Evolutionary conservation across 2,797 vertebrate genomes (phyloP), one percentile per base, ranked within the genome.

Genomic region (Chloroceryle amazona): DNA sequence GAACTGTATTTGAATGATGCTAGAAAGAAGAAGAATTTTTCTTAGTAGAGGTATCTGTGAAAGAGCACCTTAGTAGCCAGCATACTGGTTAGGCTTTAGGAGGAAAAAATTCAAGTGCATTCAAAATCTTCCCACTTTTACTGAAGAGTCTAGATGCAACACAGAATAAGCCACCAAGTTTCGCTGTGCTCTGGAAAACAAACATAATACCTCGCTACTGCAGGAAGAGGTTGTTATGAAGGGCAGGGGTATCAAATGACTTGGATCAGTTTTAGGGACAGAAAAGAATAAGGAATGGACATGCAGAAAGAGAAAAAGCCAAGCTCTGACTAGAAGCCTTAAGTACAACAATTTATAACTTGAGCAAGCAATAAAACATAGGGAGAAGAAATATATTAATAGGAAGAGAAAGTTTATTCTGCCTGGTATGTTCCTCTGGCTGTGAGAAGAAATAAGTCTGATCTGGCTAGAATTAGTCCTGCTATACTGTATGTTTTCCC

Each of bases 361-460:
- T 1, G 5, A 76, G 20, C 5, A 70, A 81, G 37, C 61, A 89
- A 42, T 78, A 71, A 83, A 94, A 57, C 14, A 51, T 4, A 41
- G 26, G 13, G 13, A 12, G 15, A 74, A 81, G 20, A 23, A 57
- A 75, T 81, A 62, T 37, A 71, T 71, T 88, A 86, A 89, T 47
- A 81, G 16, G 9, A n/a, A 61, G 41, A 67, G 51, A 65, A 85
- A 61, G 46, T 82, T 93, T 93, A 63, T 73, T 92, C 81, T 89
- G 75, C 86, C 57, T 83, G 72, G 31, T 49, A 28, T 9, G 31
- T n/a, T 89, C 37, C 25, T 89, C 39, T 52, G n/a, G 57, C 52
- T 85, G 46, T 71, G 46, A 74, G 65, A 87, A 89, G 60, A 89
- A 84, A 89, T 72, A 79, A 85, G 89, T 63, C 55, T 91, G 71